These are phyloP conservation scores for Stegostoma tigrinum DNA, from an alignment of 2,113 vertebrate species.

Conservation along the genomic window DNA sequence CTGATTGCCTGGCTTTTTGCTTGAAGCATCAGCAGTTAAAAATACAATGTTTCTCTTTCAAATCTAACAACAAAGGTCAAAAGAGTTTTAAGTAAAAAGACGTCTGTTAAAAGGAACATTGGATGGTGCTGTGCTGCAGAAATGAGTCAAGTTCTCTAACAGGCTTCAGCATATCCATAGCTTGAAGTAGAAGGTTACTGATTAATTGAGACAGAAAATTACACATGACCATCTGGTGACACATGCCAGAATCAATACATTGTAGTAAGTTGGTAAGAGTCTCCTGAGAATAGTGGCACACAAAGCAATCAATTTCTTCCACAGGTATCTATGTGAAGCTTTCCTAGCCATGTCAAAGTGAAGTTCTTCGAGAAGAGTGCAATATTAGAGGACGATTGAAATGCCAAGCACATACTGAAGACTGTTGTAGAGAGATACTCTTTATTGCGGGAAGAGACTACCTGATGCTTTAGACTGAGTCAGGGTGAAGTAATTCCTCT, in stretches of 20 bases:
- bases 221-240: neutral
- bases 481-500: neutral
- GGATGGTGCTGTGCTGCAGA: neutral
- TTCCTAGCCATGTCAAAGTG: neutral
- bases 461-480: neutral
- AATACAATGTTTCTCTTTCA: neutral
- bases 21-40: neutral
- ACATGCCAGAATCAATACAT: neutral
- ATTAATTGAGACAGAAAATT: neutral
- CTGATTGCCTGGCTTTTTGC: neutral
- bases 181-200: neutral
- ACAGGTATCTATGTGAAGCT: neutral
- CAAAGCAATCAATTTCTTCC: neutral
- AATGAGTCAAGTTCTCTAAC: neutral
- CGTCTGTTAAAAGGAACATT: neutral
- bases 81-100: neutral
- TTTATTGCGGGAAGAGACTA: neutral
- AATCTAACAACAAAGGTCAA: neutral
- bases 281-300: neutral
- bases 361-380: neutral
- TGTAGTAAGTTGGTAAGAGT: neutral
- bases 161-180: neutral
- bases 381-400: neutral
- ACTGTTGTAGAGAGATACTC: neutral
- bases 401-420: neutral